These are phyloP conservation scores for Arnoldichthys spilopterus DNA, from an alignment of 2,797 vertebrate genomes.

Conservation along the genomic window DNA sequence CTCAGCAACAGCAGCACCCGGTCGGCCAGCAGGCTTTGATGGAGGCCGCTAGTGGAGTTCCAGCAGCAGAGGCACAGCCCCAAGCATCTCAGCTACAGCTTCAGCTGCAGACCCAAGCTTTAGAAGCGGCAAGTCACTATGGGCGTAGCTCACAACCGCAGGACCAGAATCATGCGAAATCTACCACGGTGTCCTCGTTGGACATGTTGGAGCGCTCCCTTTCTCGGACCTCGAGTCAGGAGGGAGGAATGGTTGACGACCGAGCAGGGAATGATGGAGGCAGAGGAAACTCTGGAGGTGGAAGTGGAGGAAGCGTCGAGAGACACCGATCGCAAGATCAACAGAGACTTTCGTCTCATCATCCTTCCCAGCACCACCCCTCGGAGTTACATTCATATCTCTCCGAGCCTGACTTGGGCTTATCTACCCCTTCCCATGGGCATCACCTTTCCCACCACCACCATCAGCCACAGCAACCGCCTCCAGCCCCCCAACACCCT, in stretches of 20 bases:
- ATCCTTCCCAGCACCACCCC: slow-evolving; percentile 73
- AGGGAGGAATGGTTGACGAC: slow-evolving; percentile 74
- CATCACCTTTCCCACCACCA: slow-evolving; percentile 79
- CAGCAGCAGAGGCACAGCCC: slow-evolving; percentile 73
- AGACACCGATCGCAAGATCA: slow-evolving; percentile 71
- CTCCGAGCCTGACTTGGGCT: slow-evolving; percentile 77
- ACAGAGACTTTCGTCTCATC: slow-evolving; percentile 70
- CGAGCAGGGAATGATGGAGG: slow-evolving; percentile 65
- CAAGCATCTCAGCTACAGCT: slow-evolving; percentile 87
- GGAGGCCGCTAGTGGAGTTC: slow-evolving; percentile 78
- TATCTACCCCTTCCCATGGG: slow-evolving; percentile 76
- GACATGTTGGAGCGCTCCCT: slow-evolving; percentile 84
- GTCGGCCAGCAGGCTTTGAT: slow-evolving; percentile 84
- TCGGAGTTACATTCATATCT: slow-evolving; percentile 82
- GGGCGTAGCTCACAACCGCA: slow-evolving; percentile 76
- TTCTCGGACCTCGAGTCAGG: slow-evolving; percentile 75
- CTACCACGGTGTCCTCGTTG: slow-evolving; percentile 80
- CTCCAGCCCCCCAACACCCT: slow-evolving; percentile 53
- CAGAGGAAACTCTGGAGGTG: slow-evolving; percentile 67
- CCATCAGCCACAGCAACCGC: slow-evolving; percentile 68
- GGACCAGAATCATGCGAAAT: slow-evolving; percentile 78
- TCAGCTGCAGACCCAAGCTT: slow-evolving; percentile 86
- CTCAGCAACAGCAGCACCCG: slow-evolving; percentile 77
- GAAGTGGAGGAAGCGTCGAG: slow-evolving; percentile 58
- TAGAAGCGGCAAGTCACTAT: slow-evolving; percentile 84